phyloP scores from a whole-genome alignment of 1,140 invertebrate species.

The Atta colombica region DNA sequence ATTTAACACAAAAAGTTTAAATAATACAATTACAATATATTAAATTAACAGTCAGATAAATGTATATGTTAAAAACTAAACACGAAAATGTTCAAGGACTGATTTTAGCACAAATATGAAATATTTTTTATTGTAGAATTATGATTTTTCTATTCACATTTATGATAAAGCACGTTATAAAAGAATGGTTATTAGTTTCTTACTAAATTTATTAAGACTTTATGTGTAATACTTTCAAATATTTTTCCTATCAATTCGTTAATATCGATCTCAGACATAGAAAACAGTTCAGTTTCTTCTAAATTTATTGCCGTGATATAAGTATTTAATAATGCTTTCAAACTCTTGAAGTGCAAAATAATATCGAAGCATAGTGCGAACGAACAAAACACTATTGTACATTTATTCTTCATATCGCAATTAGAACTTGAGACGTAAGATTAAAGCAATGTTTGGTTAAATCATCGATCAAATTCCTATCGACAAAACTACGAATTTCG shows the following conservation, averaged over 20 bases:
- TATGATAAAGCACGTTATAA: neutral
- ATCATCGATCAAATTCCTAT: constrained; percentile 66
- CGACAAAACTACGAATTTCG: constrained; percentile 5
- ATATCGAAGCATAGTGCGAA: neutral
- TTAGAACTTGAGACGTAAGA: constrained; percentile 48
- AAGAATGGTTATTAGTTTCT: neutral
- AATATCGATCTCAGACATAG: constrained; percentile 5
- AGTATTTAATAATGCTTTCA: constrained; percentile 41
- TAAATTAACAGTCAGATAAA: no score
- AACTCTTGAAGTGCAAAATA: constrained; percentile 27
- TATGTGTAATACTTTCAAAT: neutral
- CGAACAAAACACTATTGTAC: neutral
- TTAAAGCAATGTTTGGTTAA: constrained; percentile 45
- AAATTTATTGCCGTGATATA: constrained; percentile 39
- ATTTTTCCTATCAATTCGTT: constrained; percentile 12
- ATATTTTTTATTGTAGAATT: neutral
- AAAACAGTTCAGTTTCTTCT: neutral
- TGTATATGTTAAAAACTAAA: no score
- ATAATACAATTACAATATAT: no score
- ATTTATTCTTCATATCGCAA: constrained; percentile 20
- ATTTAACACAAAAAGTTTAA: no score
- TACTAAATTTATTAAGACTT: neutral
- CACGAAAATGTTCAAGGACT: no score
- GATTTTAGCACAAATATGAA: no score
- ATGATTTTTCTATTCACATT: neutral